Evolutionary conservation across 1,140 invertebrate species (phyloP).

Genomic region (Magallana gigas): DNA sequence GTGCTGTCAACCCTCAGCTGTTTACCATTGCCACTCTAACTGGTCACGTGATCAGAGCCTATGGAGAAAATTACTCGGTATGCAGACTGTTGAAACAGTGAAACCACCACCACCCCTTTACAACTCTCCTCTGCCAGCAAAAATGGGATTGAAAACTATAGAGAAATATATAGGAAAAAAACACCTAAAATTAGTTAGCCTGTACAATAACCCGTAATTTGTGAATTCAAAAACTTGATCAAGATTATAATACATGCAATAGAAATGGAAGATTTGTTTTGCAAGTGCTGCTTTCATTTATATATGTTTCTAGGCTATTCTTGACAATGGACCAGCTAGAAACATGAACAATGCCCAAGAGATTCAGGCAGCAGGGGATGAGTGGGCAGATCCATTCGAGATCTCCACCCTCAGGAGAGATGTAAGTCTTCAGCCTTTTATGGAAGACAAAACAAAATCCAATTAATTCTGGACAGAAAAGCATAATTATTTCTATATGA

Average conservation of each 20-base stretch:
- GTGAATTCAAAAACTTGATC: too few species aligned
- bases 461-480: neutral
- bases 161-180: too few species aligned
- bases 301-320: slow-evolving; percentile 81
- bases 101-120: too few species aligned
- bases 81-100: slow-evolving; percentile 67
- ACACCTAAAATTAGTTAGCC: too few species aligned
- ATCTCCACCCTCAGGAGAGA: slow-evolving; percentile 90
- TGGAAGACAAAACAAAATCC: neutral
- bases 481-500: neutral
- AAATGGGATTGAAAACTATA: too few species aligned
- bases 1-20: slow-evolving; percentile 89
- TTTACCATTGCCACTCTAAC: slow-evolving; percentile 97
- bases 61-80: slow-evolving; percentile 89
- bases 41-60: slow-evolving; percentile 89
- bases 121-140: too few species aligned
- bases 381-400: slow-evolving; percentile 93
- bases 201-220: too few species aligned
- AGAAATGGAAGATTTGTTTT: too few species aligned
- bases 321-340: slow-evolving; percentile 95
- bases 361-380: slow-evolving; percentile 87
- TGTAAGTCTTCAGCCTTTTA: slow-evolving; percentile 61
- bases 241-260: too few species aligned
- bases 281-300: neutral
- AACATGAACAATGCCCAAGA: slow-evolving; percentile 80